Percentiles rank a stretch among this genome's conserved stretches.
Evolutionary conservation across 2,888 invertebrate species (phyloP).

Genomic region (Cynaeus angustus): DNA sequence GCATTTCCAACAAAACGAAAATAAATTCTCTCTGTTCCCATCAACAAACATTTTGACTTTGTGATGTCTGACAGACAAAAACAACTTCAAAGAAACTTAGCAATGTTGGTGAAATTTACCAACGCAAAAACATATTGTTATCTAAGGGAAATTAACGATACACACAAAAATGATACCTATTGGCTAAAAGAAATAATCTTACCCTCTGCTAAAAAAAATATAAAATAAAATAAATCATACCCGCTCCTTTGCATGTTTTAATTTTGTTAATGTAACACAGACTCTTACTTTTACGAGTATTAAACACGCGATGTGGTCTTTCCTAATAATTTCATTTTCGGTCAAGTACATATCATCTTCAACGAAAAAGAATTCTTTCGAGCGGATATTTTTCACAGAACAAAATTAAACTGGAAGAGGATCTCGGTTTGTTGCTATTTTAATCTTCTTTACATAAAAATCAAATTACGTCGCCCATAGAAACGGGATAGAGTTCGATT

Average conservation of each 20-base stretch:
- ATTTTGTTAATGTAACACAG: constrained; percentile 23
- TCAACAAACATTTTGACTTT: background rate
- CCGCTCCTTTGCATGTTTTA: constrained; percentile 19
- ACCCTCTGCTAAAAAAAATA: background rate
- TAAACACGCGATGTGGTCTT: constrained; percentile 9
- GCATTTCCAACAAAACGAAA: no score
- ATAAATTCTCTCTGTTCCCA: no score
- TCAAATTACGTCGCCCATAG: constrained; percentile 4
- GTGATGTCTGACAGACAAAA: background rate
- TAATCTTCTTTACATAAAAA: constrained; percentile 24
- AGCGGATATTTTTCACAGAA: constrained; percentile 1
- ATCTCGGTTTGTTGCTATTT: constrained; percentile 23
- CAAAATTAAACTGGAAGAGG: background rate
- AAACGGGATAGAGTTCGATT: constrained; percentile 10
- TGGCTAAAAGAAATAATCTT: background rate
- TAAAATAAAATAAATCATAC: constrained; percentile 5
- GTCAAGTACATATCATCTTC: background rate
- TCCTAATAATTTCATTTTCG: constrained; percentile 14
- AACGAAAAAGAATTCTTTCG: background rate
- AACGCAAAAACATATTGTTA: no score
- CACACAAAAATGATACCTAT: background rate
- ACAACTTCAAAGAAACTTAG: background rate
- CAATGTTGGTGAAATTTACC: background rate
- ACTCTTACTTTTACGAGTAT: constrained; percentile 8
- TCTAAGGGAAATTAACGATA: no score